These are phyloP conservation scores for Alces alces DNA, from an alignment of 2,113 vertebrate genomes.

Conservation along the genomic window DNA sequence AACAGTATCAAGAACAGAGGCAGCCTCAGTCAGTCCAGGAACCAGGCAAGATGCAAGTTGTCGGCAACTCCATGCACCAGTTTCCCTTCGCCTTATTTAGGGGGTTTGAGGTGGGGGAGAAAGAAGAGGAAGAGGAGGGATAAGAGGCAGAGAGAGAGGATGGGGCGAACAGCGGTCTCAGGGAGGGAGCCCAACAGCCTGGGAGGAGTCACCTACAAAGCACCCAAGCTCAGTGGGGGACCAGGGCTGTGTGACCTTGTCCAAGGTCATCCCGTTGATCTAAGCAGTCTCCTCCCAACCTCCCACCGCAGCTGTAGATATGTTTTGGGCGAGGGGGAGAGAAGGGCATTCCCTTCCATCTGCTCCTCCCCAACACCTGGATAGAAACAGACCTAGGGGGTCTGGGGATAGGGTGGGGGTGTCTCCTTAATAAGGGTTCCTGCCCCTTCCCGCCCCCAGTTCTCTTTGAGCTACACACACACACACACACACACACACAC, in stretches of 20 bases:
- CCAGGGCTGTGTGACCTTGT: neutral
- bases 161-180: fast-evolving
- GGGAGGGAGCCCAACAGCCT: neutral
- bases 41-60: neutral
- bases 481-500: neutral
- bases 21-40: neutral
- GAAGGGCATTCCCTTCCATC: neutral
- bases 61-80: neutral
- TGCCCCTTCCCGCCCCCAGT: neutral
- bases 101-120: neutral
- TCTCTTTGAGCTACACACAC: neutral
- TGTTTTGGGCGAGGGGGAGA: no score
- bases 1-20: neutral
- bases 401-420: neutral
- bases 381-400: neutral
- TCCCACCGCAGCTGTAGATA: neutral
- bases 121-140: neutral
- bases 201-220: neutral
- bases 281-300: neutral
- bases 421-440: neutral
- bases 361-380: neutral
- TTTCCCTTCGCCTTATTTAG: neutral
- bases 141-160: neutral
- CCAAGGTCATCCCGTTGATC: neutral
- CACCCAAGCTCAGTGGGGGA: neutral